Conservation (phyloP, 1,140 invertebrate species). For the Lepeophtheirus salmonis region DNA sequence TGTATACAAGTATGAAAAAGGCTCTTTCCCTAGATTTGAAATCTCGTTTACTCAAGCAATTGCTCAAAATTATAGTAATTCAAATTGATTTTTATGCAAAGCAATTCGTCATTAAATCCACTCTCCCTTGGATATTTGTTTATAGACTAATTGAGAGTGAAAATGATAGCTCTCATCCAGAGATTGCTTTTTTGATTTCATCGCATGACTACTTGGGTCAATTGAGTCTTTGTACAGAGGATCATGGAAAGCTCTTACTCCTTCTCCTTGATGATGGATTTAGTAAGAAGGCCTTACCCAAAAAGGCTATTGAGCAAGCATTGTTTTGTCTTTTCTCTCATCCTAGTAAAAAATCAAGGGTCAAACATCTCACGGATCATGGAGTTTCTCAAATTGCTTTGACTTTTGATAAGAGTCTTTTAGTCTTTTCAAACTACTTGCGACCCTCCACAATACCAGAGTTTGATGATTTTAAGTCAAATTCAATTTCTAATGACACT, state of each 20-base stretch:
- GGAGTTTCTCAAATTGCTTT: conserved; percentile 46
- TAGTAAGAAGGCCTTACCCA: neutral
- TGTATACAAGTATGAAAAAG: neutral
- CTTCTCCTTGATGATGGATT: neutral
- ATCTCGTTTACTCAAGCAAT: neutral
- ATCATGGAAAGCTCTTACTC: conserved; percentile 1
- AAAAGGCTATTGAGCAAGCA: conserved; percentile 56
- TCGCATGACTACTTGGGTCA: conserved; percentile 16
- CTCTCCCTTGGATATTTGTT: neutral
- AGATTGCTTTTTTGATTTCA: neutral
- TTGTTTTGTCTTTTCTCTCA: conserved; percentile 73
- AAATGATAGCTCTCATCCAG: neutral
- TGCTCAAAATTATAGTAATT: neutral
- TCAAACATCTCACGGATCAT: conserved; percentile 52
- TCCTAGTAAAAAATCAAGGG: conserved; percentile 39
- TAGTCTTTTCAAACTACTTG: conserved; percentile 58
- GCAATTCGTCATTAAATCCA: neutral
- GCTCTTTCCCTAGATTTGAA: neutral
- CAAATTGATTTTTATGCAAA: conserved; percentile 9
- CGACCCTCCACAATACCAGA: conserved; percentile 55
- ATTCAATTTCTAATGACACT: conserved; percentile 49
- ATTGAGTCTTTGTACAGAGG: conserved; percentile 3
- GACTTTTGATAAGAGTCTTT: conserved; percentile 52
- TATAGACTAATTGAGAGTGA: conserved; percentile 1
- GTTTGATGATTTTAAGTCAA: conserved; percentile 53